phyloP scores from a whole-genome alignment of 1,140 invertebrate species.

The Oncopeltus fasciatus region DNA sequence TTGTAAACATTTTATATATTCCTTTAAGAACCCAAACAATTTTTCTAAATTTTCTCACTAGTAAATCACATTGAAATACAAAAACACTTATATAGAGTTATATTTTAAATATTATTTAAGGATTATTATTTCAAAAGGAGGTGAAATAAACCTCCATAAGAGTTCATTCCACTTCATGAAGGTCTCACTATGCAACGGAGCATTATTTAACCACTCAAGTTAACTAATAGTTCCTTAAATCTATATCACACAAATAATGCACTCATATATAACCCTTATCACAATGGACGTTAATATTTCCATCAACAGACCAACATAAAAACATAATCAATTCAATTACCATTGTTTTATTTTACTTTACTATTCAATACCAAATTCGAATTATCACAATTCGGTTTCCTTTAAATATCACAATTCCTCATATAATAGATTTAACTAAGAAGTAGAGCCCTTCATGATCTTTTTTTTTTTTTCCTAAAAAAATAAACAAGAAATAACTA shows the following conservation, averaged over 20 bases:
- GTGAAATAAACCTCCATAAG: not conserved
- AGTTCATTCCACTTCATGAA: not conserved
- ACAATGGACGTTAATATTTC: slow-evolving; percentile 10
- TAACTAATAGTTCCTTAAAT: slow-evolving; percentile 6
- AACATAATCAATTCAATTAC: not conserved
- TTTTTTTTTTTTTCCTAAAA: not conserved
- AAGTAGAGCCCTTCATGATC: slow-evolving; percentile 2
- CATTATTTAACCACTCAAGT: not conserved
- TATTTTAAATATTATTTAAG: not conserved
- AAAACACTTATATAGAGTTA: slow-evolving; percentile 1
- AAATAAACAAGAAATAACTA: not conserved
- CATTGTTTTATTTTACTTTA: not conserved
- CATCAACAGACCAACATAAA: not conserved
- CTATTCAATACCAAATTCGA: slow-evolving; percentile 16
- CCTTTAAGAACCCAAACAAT: not conserved
- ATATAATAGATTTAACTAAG: not conserved
- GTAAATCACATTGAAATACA: slow-evolving; percentile 9
- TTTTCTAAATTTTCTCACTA: slow-evolving; percentile 5
- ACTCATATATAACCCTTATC: slow-evolving; percentile 16
- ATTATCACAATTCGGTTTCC: slow-evolving; percentile 16
- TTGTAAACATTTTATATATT: not conserved
- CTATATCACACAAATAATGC: slow-evolving; percentile 19
- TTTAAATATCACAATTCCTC: slow-evolving; percentile 17
- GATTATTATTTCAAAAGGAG: not conserved
- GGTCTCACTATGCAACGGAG: not conserved